These are phyloP conservation scores for Aphelocoma coerulescens DNA, from an alignment of 2,113 vertebrate species.

Conservation along the genomic window DNA sequence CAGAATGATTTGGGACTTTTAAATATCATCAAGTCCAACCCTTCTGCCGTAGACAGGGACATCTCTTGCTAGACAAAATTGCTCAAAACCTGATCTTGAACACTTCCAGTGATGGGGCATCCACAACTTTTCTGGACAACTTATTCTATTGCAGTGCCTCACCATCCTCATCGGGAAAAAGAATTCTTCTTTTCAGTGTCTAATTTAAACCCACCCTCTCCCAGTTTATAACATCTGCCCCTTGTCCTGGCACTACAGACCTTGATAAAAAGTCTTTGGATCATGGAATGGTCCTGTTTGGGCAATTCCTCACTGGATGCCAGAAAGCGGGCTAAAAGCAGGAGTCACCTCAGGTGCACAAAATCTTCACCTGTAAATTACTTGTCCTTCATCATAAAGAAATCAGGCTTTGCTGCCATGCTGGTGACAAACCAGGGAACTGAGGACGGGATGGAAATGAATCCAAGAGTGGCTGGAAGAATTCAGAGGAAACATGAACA, in stretches of 20 bases:
- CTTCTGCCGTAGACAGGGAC: not conserved
- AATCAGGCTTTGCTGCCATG: not conserved
- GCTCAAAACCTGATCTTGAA: not conserved
- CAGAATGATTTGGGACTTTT: not conserved
- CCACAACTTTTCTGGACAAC: not conserved
- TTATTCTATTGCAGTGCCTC: not conserved
- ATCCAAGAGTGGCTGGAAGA: not conserved
- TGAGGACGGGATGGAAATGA: not conserved
- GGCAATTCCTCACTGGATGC: not conserved
- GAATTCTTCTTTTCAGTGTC: not conserved
- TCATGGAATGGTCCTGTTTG: no score
- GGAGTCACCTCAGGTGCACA: not conserved
- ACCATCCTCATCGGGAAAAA: not conserved
- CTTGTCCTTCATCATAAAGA: not conserved
- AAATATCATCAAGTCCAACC: not conserved
- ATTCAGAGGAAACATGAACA: not conserved
- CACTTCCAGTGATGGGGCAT: not conserved
- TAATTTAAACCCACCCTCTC: not conserved
- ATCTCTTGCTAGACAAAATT: not conserved
- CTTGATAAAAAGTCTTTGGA: not conserved
- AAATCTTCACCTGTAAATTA: not conserved
- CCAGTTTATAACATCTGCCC: not conserved
- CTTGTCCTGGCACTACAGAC: not conserved
- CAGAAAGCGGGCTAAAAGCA: not conserved
- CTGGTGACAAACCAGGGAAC: not conserved